Base-by-base conservation (phyloP, 2,113 vertebrate genomes). In the Ranitomeya variabilis region DNA sequence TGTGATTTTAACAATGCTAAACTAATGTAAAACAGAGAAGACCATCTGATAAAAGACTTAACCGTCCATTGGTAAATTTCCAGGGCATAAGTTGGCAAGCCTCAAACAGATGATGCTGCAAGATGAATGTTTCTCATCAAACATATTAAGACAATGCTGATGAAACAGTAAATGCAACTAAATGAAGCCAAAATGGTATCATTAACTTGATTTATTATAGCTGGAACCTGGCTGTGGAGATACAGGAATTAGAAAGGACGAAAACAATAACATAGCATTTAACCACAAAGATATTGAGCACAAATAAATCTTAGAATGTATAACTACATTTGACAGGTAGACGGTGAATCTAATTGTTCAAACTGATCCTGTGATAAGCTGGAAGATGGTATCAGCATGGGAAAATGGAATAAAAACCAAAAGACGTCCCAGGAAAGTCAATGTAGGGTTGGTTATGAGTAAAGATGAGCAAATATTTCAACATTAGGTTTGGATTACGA, bases 241-340 rank as follows among this genome's bases (percentile, higher is more conserved):
- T 74, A 74, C 15, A 10, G 71, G 71, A 74, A 74, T 74, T 16
- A 74, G 71, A 15, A 51, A 9, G 6, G 18, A 73, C 64, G 18
- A 74, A 66, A 66, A 7, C 6, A 74, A 74, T 9, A 74, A 51
- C 71, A 19, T 45, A 11, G 37, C 15, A 45, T 51, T 74, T 37
- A 74, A 74, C 71, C 31, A 74, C 71, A 74, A 45, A 74, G 71
- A 45, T 74, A 74, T 74, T 37, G 45, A 19, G 71, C 26, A 74
- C 18, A 37, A 74, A 74, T 18, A 1, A 2, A 74, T 74, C 71
- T 45, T 8, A 4, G 15, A 45, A 51, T 51, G 4, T 4, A 45
- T 74, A 74, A 74, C 71, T 51, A 74, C 71, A 9, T 45, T 19
- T 71, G 26, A 71, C 26, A 71, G 69, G 12, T 15, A 74, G 71